Conservation (phyloP, 1,140 invertebrate genomes). For the Philotrypesis tridentata region DNA sequence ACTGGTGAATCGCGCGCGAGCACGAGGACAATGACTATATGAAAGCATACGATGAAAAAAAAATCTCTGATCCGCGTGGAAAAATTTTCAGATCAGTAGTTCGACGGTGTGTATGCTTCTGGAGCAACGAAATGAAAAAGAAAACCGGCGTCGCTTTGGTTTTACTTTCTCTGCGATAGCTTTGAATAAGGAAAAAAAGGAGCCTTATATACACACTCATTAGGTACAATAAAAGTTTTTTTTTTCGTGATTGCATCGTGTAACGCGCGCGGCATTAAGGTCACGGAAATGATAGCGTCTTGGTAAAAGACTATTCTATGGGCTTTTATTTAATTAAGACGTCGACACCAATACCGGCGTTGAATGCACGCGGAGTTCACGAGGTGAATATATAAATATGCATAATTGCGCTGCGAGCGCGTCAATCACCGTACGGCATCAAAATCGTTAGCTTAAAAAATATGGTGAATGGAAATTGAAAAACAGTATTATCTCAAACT, state of each 20-base stretch:
- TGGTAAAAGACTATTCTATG: neutral
- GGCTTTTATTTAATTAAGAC: neutral
- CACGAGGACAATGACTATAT: neutral
- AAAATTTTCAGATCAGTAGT: slow-evolving; percentile 6
- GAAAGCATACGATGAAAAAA: neutral
- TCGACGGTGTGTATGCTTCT: neutral
- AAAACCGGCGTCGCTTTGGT: neutral
- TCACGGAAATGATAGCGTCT: neutral
- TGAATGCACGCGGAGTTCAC: too few relatives aligned
- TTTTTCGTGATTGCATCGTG: neutral
- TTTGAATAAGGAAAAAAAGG: neutral
- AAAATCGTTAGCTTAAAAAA: too few relatives aligned
- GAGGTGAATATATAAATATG: too few relatives aligned
- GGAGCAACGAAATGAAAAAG: neutral
- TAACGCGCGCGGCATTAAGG: neutral
- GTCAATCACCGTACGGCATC: too few relatives aligned
- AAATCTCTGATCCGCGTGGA: neutral
- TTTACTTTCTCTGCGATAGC: slow-evolving; percentile 4
- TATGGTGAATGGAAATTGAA: too few relatives aligned
- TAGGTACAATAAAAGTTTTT: slow-evolving; percentile 25
- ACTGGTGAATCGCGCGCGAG: neutral
- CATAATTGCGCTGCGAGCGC: too few relatives aligned
- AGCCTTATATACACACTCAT: neutral
- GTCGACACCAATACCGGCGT: neutral
- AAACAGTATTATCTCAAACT: too few relatives aligned